Evolutionary conservation across 1,140 invertebrate species (phyloP), one percentile per base, ranked within the genome.

Genomic region (Temnothorax curvispinosus): DNA sequence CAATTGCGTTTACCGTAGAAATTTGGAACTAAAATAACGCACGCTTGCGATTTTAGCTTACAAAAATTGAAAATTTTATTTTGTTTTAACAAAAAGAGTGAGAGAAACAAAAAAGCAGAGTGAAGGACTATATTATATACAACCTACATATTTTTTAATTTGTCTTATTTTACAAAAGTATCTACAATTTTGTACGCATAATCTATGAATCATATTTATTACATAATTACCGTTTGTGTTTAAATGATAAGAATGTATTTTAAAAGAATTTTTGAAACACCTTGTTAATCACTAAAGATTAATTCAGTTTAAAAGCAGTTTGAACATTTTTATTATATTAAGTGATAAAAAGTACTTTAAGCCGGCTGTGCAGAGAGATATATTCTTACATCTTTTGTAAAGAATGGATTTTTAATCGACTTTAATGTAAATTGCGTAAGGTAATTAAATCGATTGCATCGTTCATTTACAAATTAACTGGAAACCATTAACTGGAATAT

Each of bases 391-490:
- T 60, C 15, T 60, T 76, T 27, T 15, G 5, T 3, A 7, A 35
- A 62, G 7, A 27, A 62, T 18, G 21, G 13, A 76, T 62, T 27
- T 76, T 76, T 50, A 71, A 71, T 35, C 44, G 27, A 72, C 9
- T 69, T 38, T 9, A 13, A 69, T 69, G 38, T 69, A 69, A 44
- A 44, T 44, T 44, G 69, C 15, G 44, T 47, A 11, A 72, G 27
- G 6, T 18, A 64, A 64, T 74, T 9, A 11, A 77, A 77, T 44
- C 1, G 8, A 77, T 32, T 60, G 62, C 15, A 15, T 32, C 9
- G 21, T 76, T 41, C 6, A 32, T 76, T 44, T 76, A 62, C 21
- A 64, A 77, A 62, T 64, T 44, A 27, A 64, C 1, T 18, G 1
- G 27, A 64, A 77, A 21, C 5, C 5, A n/a, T 27, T 44, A 38